Percentiles rank a stretch among this genome's conserved stretches.
These are phyloP conservation scores for Chaenodraco wilsoni DNA, from an alignment of 2,797 vertebrate genomes.

Conservation along the genomic window DNA sequence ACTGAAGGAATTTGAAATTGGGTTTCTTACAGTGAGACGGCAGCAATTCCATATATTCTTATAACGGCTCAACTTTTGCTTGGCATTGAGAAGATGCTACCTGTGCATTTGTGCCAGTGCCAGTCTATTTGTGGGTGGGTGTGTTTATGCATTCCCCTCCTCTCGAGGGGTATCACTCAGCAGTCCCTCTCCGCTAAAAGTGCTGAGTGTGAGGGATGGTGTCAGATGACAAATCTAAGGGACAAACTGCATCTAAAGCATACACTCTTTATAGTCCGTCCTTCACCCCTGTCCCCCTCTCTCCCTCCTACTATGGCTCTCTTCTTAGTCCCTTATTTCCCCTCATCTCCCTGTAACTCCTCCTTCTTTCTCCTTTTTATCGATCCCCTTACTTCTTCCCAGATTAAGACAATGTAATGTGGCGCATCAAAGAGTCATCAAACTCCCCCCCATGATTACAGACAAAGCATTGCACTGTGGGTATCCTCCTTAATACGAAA, in stretches of 20 bases:
- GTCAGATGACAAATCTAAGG: conserved; percentile 82
- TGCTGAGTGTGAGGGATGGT: conserved; percentile 79
- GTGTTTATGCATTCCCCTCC: conserved; percentile 29
- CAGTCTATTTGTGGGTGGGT: conserved; percentile 34
- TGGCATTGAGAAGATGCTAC: conserved; percentile 29
- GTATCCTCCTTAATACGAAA: conserved; percentile 55
- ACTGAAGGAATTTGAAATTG: not conserved
- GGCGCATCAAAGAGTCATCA: conserved; percentile 68
- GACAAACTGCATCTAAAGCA: conserved; percentile 76
- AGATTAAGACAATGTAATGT: conserved; percentile 36
- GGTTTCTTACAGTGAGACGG: not conserved
- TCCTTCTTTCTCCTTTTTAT: conserved; percentile 20
- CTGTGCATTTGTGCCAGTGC: conserved; percentile 42
- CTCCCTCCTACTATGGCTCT: conserved; percentile 27
- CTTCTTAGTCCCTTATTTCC: conserved; percentile 28
- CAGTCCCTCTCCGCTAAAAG: conserved; percentile 69
- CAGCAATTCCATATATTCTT: not conserved
- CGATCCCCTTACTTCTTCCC: conserved; percentile 22
- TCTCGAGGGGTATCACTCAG: conserved; percentile 64
- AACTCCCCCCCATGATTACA: conserved; percentile 51
- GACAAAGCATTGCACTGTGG: conserved; percentile 57
- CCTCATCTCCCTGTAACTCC: conserved; percentile 16
- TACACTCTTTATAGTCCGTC: conserved; percentile 66
- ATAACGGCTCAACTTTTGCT: conserved; percentile 9
- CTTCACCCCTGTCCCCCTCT: conserved; percentile 41